Evolutionary conservation across 2,797 vertebrate species (phyloP), one percentile per base, ranked within the genome.

Genomic region (Notolepis coatsorum): DNA sequence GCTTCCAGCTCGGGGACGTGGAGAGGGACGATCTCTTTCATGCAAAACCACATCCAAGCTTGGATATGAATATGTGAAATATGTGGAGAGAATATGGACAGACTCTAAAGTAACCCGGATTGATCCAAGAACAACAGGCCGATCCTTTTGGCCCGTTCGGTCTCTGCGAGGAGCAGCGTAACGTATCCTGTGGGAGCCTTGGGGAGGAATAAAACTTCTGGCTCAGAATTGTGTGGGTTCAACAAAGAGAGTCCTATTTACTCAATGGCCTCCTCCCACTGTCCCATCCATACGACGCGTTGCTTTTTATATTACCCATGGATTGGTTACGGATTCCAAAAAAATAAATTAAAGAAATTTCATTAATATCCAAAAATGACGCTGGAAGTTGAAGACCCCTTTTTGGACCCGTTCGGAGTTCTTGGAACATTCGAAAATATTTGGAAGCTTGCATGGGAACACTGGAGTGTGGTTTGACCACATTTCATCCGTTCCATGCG

Each of bases 101-200:
- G 87, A 85, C 79, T 66, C 42, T 69, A 73, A 78, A 80, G 72
- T 86, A 89, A 90, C 76, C 25, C 4, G 28, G 25, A 31, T 0
- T 0, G 48, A 55, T 91, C 90, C 90, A 92, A 92, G 57, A 87
- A 74, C 57, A 92, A 90, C 87, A 66, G 57, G 77, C 60, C 13
- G 75, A 75, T 77, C 66, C 43, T 68, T n/a, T 68, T 65, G 57
- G 74, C 53, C 75, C 65, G 61, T 61, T 47, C 42, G 35, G 65
- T 65, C 57, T 71, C 69, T 39, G 49, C 37, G 47, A 71, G 47
- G 54, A 64, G 27, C 23, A 41, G 27, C 20, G 20, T 50, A 7
- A 15, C 6, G 7, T 13, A 10, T 37, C 10, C 13, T 5, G 13
- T n/a, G 18, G 15, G 20, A 48, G 4, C 13, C 13, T 5, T 10